Conservation (phyloP, 2,113 vertebrate species). For the Myrmecophaga tridactyla region DNA sequence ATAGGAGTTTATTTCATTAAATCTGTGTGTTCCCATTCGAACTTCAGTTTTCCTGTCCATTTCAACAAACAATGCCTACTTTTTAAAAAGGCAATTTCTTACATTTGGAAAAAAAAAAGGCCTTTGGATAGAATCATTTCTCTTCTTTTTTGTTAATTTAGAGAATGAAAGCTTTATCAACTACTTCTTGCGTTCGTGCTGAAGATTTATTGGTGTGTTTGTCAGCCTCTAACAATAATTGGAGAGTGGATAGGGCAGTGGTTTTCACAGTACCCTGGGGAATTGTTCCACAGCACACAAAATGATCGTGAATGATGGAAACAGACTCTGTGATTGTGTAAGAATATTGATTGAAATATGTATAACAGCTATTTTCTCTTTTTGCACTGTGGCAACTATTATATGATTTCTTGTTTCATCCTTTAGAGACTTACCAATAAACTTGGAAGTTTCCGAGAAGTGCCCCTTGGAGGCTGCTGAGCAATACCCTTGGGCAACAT, state of each 20-base stretch:
- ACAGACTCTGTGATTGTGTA: accelerated
- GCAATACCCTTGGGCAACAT: neutral
- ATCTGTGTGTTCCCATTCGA: neutral
- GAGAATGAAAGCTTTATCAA: neutral
- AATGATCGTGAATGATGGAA: accelerated
- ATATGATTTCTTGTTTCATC: neutral
- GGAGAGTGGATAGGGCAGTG: neutral
- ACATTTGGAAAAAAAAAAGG: neutral
- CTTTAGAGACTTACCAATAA: neutral
- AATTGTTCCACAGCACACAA: neutral
- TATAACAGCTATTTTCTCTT: neutral
- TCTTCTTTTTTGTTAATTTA: neutral
- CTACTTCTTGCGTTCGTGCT: neutral
- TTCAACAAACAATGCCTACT: neutral
- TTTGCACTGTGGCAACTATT: neutral
- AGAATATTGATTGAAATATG: accelerated
- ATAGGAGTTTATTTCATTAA: neutral
- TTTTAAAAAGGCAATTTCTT: neutral
- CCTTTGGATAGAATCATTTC: neutral
- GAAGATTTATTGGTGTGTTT: neutral
- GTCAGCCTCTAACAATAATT: neutral
- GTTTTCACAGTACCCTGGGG: neutral
- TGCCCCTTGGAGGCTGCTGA: neutral
- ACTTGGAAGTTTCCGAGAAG: neutral
- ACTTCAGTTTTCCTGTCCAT: neutral